Conservation (phyloP, 2,113 vertebrate genomes). For the Hydrolagus affinis region DNA sequence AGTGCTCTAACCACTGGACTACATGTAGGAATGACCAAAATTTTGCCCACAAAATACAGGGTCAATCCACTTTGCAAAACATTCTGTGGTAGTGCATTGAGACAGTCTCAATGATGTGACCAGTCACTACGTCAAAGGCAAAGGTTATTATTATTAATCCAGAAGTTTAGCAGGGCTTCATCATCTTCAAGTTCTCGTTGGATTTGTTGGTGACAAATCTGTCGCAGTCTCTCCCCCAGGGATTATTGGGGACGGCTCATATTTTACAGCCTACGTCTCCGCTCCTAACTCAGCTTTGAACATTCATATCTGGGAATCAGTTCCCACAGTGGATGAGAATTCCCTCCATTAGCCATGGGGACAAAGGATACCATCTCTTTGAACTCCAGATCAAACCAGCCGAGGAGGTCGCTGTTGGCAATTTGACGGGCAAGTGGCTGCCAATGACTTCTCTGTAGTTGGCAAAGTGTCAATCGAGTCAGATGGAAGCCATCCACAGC, state of each 20-base stretch:
- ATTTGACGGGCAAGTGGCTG: neutral
- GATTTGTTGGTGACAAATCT: too few relatives aligned
- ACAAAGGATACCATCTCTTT: slow-evolving; percentile 5
- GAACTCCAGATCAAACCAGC: neutral
- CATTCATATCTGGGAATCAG: neutral
- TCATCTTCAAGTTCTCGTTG: too few relatives aligned
- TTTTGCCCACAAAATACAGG: too few relatives aligned
- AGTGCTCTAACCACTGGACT: too few relatives aligned
- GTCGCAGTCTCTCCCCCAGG: neutral
- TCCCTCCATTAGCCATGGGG: neutral
- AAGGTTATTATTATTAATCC: too few relatives aligned
- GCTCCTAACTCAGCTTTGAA: neutral
- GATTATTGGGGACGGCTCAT: too few relatives aligned
- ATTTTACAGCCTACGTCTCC: neutral
- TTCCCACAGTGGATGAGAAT: neutral
- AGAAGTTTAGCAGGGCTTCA: too few relatives aligned
- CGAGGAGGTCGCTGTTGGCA: neutral
- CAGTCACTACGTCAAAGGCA: too few relatives aligned
- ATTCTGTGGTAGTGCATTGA: too few relatives aligned
- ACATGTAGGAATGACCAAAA: too few relatives aligned
- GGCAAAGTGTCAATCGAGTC: neutral
- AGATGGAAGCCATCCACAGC: slow-evolving; percentile 7
- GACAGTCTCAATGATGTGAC: too few relatives aligned
- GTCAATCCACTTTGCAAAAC: too few relatives aligned
- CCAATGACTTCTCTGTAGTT: neutral